Base-by-base conservation (phyloP, 2,113 vertebrate species). In the Corynorhinus townsendii region DNA sequence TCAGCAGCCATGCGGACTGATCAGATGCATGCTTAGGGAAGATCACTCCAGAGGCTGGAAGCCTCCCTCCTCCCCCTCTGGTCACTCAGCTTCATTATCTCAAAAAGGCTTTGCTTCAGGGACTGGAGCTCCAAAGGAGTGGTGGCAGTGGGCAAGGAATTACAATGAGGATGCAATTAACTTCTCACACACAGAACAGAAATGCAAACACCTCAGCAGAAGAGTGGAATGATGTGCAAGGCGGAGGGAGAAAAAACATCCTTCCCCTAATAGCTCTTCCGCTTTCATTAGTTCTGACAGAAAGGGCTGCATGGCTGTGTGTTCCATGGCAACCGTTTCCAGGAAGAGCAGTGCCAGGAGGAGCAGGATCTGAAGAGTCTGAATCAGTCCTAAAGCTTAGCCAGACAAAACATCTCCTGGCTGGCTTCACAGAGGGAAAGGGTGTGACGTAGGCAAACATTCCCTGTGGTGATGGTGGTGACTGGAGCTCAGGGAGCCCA, bases 251-350 rank as follows among this genome's bases (percentile, higher is more conserved):
- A 81, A 91, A 45, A 82, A 90, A 81, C 62, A 90, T 59, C 54
- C 94, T 96, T 95, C 89, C 83, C 69, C 89, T 87, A 4, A 93
- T 90, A 89, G 66, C 81, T 95, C 93, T 79, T 90, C 1, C 28
- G 59, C 76, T 35, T 97, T 96, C 95, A 96, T 97, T 88, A 45
- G 92, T 89, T 72, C 94, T 96, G 96, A 94, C 96, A 95, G 95
- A 66, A 94, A 86, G 87, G 0, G 1, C 97, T 96, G 89, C 72
- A 72, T 89, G 81, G 69, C 96, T 35, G 0, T 94, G 43, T 93
- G 97, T 98, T 95, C 98, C 96, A 52, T 97, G 98, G 98, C 97
- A 98, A 98, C 96, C 2, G 92, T 98, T 95, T 95, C 98, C 97
- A 98, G 97, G 96, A 98, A 97, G 90, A 97, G 11, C n/a, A 56